Evolutionary conservation across 2,888 invertebrate genomes (phyloP).

Genomic region (Lycaena phlaeas): DNA sequence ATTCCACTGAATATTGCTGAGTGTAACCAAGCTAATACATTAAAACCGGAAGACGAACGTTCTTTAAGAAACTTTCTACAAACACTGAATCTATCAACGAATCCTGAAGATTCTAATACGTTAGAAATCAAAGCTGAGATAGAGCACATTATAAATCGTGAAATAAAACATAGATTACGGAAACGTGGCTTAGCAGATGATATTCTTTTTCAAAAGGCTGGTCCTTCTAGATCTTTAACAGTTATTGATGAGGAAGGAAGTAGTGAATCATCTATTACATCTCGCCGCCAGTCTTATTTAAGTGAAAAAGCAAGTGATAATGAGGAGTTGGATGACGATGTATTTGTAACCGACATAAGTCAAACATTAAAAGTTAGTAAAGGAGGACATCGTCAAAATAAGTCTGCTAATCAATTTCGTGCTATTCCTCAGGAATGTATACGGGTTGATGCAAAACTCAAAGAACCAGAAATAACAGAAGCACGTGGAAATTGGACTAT

Average conservation of each 20-base stretch:
- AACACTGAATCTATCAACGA: conserved; percentile 68
- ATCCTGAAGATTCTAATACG: conserved; percentile 47
- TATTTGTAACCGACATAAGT: conserved; percentile 47
- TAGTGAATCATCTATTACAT: conserved; percentile 74
- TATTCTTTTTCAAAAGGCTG: conserved; percentile 50
- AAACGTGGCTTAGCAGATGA: conserved; percentile 57
- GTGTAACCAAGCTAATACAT: conserved; percentile 47
- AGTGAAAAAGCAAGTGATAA: conserved; percentile 58
- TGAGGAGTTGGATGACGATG: conserved; percentile 66
- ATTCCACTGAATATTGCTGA: conserved; percentile 54
- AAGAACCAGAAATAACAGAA: conserved; percentile 71
- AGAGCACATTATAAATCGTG: conserved; percentile 55
- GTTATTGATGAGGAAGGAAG: conserved; percentile 86
- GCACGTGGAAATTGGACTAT: conserved; percentile 72
- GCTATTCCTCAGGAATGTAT: conserved; percentile 63
- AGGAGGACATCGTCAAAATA: background rate
- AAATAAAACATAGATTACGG: conserved; percentile 52
- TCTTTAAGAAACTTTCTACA: conserved; percentile 69
- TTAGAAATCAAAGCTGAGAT: conserved; percentile 60
- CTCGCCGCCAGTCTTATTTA: conserved; percentile 68
- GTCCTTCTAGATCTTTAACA: conserved; percentile 79
- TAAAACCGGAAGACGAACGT: conserved; percentile 73
- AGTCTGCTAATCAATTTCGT: conserved; percentile 30
- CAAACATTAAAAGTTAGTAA: background rate
- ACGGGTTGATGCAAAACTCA: conserved; percentile 75